Evolutionary conservation across 2,113 vertebrate species (phyloP).

Genomic region (Python bivittatus): DNA sequence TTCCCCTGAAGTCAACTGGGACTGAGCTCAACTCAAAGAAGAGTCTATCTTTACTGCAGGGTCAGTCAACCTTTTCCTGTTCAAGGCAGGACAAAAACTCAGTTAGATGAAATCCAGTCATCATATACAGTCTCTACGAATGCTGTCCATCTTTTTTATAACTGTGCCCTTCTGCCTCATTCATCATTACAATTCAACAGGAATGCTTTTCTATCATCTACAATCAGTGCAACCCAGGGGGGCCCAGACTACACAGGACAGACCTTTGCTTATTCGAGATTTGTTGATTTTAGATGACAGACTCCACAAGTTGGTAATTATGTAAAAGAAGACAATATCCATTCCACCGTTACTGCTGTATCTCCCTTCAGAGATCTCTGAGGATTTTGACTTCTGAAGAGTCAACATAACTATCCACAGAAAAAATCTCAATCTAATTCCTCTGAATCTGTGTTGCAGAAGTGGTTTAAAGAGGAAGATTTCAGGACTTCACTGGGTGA

Average conservation of each 20-base stretch:
- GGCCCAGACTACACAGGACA: not conserved
- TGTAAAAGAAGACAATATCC: not conserved
- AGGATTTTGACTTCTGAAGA: not conserved
- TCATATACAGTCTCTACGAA: not conserved
- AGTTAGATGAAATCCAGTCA: not conserved
- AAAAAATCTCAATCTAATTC: not conserved
- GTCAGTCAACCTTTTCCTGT: not conserved
- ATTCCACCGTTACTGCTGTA: not conserved
- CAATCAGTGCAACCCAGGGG: not conserved
- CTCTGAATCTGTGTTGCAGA: not conserved
- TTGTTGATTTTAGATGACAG: not conserved
- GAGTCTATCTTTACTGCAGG: not conserved
- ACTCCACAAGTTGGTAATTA: not conserved
- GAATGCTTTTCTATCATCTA: not conserved
- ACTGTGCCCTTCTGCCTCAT: not conserved
- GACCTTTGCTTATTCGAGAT: not conserved
- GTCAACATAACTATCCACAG: not conserved
- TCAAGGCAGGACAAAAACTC: not conserved
- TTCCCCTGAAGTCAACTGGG: not conserved
- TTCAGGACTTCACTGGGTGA: not conserved
- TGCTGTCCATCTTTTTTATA: not conserved
- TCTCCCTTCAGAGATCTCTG: not conserved
- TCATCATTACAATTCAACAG: not conserved
- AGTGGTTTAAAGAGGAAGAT: not conserved
- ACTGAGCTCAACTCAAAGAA: not conserved